Evolutionary conservation across 2,113 vertebrate genomes (phyloP).

Genomic region (Oceanodroma tethys): DNA sequence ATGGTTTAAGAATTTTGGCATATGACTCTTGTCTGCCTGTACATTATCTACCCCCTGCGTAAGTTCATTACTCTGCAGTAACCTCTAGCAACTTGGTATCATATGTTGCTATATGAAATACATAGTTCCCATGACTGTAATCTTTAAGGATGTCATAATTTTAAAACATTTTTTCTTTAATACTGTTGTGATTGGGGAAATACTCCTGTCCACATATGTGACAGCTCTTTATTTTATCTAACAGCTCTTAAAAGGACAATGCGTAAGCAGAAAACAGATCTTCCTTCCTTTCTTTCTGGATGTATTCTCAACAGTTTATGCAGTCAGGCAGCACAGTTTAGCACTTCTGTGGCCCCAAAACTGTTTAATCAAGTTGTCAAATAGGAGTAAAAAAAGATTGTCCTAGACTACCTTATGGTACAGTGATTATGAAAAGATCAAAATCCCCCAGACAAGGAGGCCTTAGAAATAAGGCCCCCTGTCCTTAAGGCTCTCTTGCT

Average conservation of each 20-base stretch:
- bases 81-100: not conserved
- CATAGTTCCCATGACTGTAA: not conserved
- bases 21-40: not conserved
- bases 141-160: not conserved
- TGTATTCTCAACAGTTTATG: not conserved
- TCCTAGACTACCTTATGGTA: not conserved
- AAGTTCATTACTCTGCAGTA: not conserved
- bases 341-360: not conserved
- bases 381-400: not conserved
- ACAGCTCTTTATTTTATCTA: not conserved
- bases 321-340: not conserved
- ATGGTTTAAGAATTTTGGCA: not conserved
- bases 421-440: not conserved
- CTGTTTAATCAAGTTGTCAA: not conserved
- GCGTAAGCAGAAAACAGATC: not conserved
- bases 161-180: not conserved
- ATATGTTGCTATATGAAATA: not conserved
- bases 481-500: not conserved
- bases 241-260: not conserved
- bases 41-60: not conserved
- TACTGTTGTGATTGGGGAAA: not conserved
- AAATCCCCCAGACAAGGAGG: not conserved
- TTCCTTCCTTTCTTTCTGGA: not conserved
- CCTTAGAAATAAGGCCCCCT: not conserved
- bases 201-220: not conserved